phyloP scores from a whole-genome alignment of 2,113 vertebrate species.

The Shinisaurus crocodilurus region DNA sequence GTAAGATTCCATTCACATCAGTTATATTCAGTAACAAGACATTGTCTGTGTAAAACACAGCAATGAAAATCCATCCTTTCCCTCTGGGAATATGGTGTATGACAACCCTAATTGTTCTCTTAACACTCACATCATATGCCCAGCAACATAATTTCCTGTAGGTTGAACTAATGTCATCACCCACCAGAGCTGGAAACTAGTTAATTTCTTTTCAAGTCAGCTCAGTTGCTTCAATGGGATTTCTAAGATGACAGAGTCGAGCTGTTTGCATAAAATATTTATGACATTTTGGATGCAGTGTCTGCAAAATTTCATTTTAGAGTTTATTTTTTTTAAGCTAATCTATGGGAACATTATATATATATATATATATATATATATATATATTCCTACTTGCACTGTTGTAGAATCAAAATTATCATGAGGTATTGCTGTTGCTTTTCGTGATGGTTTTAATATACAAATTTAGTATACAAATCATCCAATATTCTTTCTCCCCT shows the following conservation, averaged over 20 bases:
- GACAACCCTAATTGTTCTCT: constrained; percentile 34
- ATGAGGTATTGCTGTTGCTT: neutral
- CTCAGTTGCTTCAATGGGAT: neutral
- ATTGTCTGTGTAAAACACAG: fast-evolving
- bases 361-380: too few species aligned
- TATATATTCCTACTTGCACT: neutral
- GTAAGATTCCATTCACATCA: neutral
- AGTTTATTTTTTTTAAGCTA: neutral
- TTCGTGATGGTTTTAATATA: neutral
- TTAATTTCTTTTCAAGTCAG: neutral
- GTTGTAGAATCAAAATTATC: neutral
- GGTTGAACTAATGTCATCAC: constrained; percentile 23
- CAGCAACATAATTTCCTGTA: constrained; percentile 35
- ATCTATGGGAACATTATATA: neutral
- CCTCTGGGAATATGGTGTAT: constrained; percentile 29
- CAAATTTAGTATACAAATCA: neutral
- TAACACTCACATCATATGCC: neutral
- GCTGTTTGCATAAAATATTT: neutral
- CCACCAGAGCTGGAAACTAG: neutral
- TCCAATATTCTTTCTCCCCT: neutral
- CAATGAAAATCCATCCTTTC: constrained; percentile 9
- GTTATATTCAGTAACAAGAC: fast-evolving
- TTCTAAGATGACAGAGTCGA: neutral
- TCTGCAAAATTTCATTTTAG: constrained; percentile 21
- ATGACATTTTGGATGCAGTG: neutral